Evolutionary conservation across 2,113 vertebrate genomes (phyloP), one percentile per base, ranked within the genome.

Genomic region (Melanostigma gelatinosum): DNA sequence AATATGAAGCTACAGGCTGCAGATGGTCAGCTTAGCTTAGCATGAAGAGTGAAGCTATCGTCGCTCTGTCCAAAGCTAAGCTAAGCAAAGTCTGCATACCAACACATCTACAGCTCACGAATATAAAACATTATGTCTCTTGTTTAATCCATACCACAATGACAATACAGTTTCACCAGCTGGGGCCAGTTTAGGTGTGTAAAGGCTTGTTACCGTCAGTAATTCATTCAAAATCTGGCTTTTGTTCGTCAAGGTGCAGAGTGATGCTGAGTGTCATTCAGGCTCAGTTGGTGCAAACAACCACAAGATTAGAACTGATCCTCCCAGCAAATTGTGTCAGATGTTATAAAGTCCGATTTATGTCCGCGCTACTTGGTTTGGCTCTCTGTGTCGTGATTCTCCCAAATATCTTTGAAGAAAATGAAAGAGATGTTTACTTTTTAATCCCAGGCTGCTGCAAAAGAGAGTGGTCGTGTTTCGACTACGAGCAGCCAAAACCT

Each of bases 391-490:
- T 29, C 3, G 10, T 24, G 18, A 38, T 73, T 80, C 74, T 67
- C 24, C 66, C 44, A 67, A 40, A 77, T 6, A 11, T 48, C 20
- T 40, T 1, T 73, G 8, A 16, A 24, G 13, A 42, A 63, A 63
- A 34, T 36, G 0, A 68, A 52, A 24, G 15, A 2, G 29, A 29
- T 18, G 10, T 57, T 77, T 40, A 64, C 20, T 48, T 69, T 67
- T 52, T 36, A n/a, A 74, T 58, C 38, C 24, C 4, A 63, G 46
- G 32, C 61, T 58, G 44, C 46, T 67, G 27, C 61, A 58, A 78
- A 22, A 42, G 29, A 67, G 34, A 68, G 38, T 34, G n/a, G 62
- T 82, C 72, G 67, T 65, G 50, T 74, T 79, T 62, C 50, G 1
- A 52, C 32, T 22, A 20, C 13, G 40, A 36, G 40, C 60, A 54